A percentile compares a stretch with the other conserved stretches of the same genome.
These are phyloP conservation scores for Nyctalus aviator DNA, from an alignment of 2,797 vertebrate genomes.

Conservation along the genomic window DNA sequence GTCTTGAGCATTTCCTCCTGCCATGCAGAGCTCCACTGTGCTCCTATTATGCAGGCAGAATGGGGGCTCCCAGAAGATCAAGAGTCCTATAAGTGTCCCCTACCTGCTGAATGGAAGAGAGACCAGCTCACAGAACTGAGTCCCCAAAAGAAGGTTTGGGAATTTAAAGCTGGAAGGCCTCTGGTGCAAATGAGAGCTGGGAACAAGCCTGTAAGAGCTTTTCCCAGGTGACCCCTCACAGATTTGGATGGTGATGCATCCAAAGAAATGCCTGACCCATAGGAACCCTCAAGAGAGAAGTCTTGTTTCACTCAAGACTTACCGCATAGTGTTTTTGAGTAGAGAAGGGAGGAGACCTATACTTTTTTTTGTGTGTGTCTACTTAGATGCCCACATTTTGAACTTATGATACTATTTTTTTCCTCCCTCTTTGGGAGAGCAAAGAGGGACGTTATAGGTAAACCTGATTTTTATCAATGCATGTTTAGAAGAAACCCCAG, in stretches of 20 bases:
- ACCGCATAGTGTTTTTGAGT: background rate
- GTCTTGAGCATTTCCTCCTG: background rate
- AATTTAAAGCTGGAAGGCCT: background rate
- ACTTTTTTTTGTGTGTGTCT: background rate
- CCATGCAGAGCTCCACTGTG: background rate
- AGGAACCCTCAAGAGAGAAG: background rate
- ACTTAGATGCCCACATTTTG: background rate
- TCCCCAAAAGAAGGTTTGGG: background rate
- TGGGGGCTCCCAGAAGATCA: background rate
- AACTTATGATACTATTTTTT: background rate
- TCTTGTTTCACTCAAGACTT: background rate
- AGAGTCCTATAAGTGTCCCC: background rate
- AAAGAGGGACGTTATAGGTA: background rate
- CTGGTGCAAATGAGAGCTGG: background rate
- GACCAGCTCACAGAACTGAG: background rate
- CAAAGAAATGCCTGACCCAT: background rate
- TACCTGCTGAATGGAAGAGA: background rate
- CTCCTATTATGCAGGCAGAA: background rate
- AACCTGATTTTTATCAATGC: background rate
- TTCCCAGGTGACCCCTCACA: background rate
- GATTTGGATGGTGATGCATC: background rate
- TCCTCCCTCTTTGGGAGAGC: background rate
- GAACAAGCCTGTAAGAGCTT: background rate
- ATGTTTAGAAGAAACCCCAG: constrained; percentile 21
- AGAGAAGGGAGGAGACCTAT: background rate